Conservation (phyloP, 2,888 invertebrate species). For the Drosophila paramelanica region DNA sequence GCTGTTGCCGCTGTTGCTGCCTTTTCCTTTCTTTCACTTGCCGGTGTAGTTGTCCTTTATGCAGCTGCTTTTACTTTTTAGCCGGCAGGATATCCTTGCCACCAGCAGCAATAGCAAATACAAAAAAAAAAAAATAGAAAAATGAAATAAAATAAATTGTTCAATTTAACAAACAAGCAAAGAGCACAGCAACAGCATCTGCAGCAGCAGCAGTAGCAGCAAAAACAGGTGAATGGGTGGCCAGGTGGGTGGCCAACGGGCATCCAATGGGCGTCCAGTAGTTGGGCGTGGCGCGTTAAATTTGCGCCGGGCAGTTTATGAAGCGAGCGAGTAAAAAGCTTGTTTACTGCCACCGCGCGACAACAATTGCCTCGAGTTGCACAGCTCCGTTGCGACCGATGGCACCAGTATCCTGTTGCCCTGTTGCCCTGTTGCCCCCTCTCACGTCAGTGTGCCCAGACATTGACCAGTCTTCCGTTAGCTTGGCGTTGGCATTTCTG, state of each 20-base stretch:
- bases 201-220: conserved; percentile 11
- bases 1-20: conserved; percentile 12
- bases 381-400: not conserved
- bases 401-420: conserved; percentile 3
- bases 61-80: conserved; percentile 42
- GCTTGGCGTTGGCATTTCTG: not conserved
- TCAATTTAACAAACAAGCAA: conserved; percentile 73
- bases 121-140: conserved; percentile 43
- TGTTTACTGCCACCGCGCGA: conserved; percentile 37
- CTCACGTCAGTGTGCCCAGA: not conserved
- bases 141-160: conserved; percentile 68
- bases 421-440: not conserved
- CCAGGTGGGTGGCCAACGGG: conserved; percentile 11
- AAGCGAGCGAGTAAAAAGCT: conserved; percentile 38
- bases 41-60: conserved; percentile 40
- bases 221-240: conserved; percentile 13
- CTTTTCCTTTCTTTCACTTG: conserved; percentile 8
- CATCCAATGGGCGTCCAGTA: conserved; percentile 10
- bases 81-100: conserved; percentile 59
- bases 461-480: not conserved
- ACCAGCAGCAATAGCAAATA: conserved; percentile 18
- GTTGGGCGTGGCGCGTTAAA: conserved; percentile 33
- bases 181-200: conserved; percentile 10
- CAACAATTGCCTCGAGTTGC: conserved; percentile 29
- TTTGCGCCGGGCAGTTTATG: conserved; percentile 44